A percentile compares a stretch with the other conserved stretches of the same genome.
Conservation (phyloP, 2,888 invertebrate genomes). For the Onchidella celtica region DNA sequence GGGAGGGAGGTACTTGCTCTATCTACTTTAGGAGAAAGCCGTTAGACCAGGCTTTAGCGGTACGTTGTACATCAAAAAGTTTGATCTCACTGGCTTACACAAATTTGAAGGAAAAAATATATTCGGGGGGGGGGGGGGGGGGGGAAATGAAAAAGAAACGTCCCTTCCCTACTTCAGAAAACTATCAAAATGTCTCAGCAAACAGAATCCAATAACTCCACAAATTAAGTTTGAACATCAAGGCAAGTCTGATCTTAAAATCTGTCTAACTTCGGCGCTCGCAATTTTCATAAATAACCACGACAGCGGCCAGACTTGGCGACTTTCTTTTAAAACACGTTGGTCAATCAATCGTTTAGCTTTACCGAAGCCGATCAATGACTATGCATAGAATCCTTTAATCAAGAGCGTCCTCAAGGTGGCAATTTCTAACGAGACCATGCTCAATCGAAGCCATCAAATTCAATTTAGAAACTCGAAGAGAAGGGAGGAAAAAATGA, state of each 20-base stretch:
- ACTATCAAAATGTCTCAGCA: not conserved
- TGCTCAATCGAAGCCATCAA: conserved; percentile 28
- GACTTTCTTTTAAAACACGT: no score
- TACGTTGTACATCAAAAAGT: no score
- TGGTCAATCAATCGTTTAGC: conserved; percentile 16
- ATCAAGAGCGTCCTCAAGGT: conserved; percentile 24
- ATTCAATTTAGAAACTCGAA: conserved; percentile 25
- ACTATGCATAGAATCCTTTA: conserved; percentile 26
- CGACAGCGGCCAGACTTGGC: no score
- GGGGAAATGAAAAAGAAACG: not conserved
- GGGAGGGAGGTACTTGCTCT: no score
- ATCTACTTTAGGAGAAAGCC: no score
- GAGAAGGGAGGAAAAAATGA: not conserved
- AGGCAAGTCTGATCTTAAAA: no score
- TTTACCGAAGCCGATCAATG: conserved; percentile 13
- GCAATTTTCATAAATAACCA: no score
- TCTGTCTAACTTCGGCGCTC: no score
- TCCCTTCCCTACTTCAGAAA: not conserved
- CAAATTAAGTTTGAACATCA: not conserved
- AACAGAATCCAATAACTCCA: not conserved
- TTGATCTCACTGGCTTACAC: no score
- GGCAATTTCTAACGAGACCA: conserved; percentile 22
- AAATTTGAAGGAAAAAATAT: not conserved
- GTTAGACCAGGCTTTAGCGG: no score
- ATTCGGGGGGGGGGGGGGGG: not conserved